These are phyloP conservation scores for Eulacestoma nigropectus DNA, from an alignment of 2,113 vertebrate genomes.

Conservation along the genomic window DNA sequence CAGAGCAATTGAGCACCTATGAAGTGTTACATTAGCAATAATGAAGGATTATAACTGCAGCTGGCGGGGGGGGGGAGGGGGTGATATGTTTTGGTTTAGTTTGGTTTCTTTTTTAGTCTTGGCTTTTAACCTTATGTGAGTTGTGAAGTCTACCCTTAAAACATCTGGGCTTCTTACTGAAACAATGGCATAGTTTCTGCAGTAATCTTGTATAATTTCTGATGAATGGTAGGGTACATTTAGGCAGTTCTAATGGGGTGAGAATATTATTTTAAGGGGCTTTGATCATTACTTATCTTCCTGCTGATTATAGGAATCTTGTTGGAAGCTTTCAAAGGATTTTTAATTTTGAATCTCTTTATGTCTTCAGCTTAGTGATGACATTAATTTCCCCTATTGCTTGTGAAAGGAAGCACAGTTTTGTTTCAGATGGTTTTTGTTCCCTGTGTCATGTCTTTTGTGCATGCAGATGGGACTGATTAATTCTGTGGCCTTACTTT, in stretches of 20 bases:
- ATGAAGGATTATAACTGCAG: conserved; percentile 64
- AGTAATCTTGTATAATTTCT: conserved; percentile 81
- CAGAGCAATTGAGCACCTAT: conserved; percentile 37
- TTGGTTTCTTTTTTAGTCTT: conserved; percentile 48
- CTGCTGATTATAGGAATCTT: conserved; percentile 83
- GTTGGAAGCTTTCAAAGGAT: conserved; percentile 79
- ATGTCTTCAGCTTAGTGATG: conserved; percentile 79
- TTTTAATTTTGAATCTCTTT: conserved; percentile 82
- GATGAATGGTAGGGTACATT: conserved; percentile 83
- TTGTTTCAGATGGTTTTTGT: conserved; percentile 76
- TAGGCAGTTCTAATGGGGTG: conserved; percentile 78
- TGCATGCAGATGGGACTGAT: conserved; percentile 79
- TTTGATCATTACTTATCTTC: conserved; percentile 93
- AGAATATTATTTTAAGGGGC: conserved; percentile 80
- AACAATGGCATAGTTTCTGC: conserved; percentile 74
- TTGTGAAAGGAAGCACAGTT: conserved; percentile 76
- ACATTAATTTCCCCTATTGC: conserved; percentile 80
- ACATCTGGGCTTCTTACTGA: conserved; percentile 81
- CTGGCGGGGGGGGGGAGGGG: not conserved
- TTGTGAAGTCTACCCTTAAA: conserved; percentile 62
- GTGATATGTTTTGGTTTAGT: not conserved
- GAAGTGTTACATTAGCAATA: conserved; percentile 6
- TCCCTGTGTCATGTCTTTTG: conserved; percentile 78
- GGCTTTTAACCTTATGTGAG: conserved; percentile 64
- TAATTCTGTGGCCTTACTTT: conserved; percentile 65